Conservation (phyloP, 2,888 invertebrate genomes). For the Andrena dorsata region DNA sequence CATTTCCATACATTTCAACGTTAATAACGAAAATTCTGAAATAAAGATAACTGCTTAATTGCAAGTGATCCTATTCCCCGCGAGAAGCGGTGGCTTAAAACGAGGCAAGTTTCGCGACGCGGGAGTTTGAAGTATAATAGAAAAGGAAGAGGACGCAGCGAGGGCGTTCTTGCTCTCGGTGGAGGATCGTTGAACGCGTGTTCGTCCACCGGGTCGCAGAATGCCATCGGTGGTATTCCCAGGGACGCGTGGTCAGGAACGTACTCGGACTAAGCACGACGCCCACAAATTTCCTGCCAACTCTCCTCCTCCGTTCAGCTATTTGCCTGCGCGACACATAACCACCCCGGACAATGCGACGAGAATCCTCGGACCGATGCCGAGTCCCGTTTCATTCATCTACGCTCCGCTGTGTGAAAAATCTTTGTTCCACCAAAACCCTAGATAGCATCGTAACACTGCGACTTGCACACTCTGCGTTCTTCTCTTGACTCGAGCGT, state of each 20-base stretch:
- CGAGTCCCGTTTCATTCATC: not conserved
- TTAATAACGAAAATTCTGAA: too few species aligned
- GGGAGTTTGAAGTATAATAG: not conserved
- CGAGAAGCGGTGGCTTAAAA: not conserved
- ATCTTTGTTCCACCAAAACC: too few species aligned
- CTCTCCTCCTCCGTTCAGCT: slow-evolving; percentile 4
- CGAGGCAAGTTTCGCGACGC: not conserved
- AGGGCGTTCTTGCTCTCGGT: slow-evolving; percentile 1
- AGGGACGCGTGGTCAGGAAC: too few species aligned
- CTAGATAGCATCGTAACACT: too few species aligned
- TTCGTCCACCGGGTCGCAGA: slow-evolving; percentile 26
- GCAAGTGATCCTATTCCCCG: not conserved
- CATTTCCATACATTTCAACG: too few species aligned
- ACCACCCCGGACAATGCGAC: not conserved
- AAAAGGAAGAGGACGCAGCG: not conserved
- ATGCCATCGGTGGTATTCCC: slow-evolving; percentile 37
- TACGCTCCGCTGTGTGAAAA: not conserved
- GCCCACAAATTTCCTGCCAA: slow-evolving; percentile 57
- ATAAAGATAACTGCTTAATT: too few species aligned
- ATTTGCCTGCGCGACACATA: slow-evolving; percentile 12
- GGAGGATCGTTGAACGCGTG: slow-evolving; percentile 17
- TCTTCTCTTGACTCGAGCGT: too few species aligned
- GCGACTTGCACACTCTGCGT: too few species aligned
- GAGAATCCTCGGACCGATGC: slow-evolving; percentile 3
- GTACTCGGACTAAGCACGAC: slow-evolving; percentile 38